Percentiles rank a stretch among this genome's conserved stretches.
Conservation (phyloP, 2,797 vertebrate species). For the Takifugu ocellatus region DNA sequence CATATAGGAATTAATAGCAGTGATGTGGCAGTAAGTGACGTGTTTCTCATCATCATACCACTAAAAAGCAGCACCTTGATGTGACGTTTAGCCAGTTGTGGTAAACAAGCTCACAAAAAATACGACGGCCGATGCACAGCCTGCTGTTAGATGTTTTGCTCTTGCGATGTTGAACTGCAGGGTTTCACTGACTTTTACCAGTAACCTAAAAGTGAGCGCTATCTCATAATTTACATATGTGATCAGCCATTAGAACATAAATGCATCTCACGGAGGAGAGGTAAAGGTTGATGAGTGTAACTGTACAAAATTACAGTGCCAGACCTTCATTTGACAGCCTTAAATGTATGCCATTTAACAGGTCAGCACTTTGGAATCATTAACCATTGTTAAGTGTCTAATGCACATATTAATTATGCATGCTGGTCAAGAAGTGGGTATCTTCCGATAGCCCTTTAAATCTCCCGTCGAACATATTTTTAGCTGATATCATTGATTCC, state of each 20-base stretch:
- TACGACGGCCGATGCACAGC: slow-evolving; percentile 10
- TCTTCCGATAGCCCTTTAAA: slow-evolving; percentile 22
- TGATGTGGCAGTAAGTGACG: slow-evolving; percentile 80
- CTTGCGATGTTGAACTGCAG: neutral
- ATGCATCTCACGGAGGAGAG: slow-evolving; percentile 35
- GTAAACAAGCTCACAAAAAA: slow-evolving; percentile 2
- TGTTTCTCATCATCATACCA: slow-evolving; percentile 65
- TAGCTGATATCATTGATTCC: slow-evolving; percentile 31
- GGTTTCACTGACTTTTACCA: slow-evolving; percentile 33
- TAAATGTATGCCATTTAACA: slow-evolving; percentile 51
- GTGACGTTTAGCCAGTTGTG: slow-evolving; percentile 27
- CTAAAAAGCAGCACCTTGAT: slow-evolving; percentile 30
- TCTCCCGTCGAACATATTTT: slow-evolving; percentile 26
- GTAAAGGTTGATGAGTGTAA: slow-evolving; percentile 41
- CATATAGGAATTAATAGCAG: slow-evolving; percentile 76
- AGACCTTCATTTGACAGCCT: slow-evolving; percentile 51
- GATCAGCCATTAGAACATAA: slow-evolving; percentile 55
- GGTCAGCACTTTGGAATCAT: slow-evolving; percentile 68
- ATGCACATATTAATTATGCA: slow-evolving; percentile 64
- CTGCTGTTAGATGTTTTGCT: slow-evolving; percentile 12
- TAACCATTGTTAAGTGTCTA: slow-evolving; percentile 59
- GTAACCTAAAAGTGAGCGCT: slow-evolving; percentile 34
- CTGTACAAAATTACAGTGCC: slow-evolving; percentile 42
- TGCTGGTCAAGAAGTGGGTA: slow-evolving; percentile 37
- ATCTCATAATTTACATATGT: slow-evolving; percentile 61